phyloP scores from a whole-genome alignment of 2,113 vertebrate species.

The Raphicerus campestris region DNA sequence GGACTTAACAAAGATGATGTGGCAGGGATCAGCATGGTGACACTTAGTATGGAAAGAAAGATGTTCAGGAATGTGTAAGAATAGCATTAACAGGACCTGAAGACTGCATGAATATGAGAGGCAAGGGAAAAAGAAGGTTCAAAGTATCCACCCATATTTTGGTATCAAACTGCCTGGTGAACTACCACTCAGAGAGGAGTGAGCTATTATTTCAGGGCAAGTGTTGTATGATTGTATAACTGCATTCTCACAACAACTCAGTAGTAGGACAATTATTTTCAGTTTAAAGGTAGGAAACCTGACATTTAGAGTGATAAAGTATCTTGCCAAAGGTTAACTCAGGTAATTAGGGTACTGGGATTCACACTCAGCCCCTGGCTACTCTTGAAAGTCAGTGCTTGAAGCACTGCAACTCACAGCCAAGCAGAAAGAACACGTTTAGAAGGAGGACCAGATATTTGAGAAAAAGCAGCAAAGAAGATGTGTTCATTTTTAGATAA shows the following conservation, averaged over 20 bases:
- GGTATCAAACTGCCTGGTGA: not conserved
- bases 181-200: not conserved
- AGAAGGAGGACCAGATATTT: not conserved
- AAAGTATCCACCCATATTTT: not conserved
- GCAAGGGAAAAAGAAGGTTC: not conserved
- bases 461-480: not conserved
- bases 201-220: not conserved
- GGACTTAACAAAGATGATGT: not conserved
- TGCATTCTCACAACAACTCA: not conserved
- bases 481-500: not conserved
- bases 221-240: not conserved
- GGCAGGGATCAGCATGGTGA: not conserved
- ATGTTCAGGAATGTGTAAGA: not conserved
- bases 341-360: not conserved
- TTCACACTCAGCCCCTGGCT: not conserved
- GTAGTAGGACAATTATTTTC: not conserved
- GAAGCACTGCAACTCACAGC: not conserved
- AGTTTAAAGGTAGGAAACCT: not conserved
- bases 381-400: not conserved
- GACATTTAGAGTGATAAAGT: not conserved
- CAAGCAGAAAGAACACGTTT: not conserved
- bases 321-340: not conserved
- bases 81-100: not conserved
- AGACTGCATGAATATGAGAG: not conserved
- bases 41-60: not conserved